A percentile compares a stretch with the other conserved stretches of the same genome.
Conservation (phyloP, 2,797 vertebrate genomes). For the Bradypodion ventrale region DNA sequence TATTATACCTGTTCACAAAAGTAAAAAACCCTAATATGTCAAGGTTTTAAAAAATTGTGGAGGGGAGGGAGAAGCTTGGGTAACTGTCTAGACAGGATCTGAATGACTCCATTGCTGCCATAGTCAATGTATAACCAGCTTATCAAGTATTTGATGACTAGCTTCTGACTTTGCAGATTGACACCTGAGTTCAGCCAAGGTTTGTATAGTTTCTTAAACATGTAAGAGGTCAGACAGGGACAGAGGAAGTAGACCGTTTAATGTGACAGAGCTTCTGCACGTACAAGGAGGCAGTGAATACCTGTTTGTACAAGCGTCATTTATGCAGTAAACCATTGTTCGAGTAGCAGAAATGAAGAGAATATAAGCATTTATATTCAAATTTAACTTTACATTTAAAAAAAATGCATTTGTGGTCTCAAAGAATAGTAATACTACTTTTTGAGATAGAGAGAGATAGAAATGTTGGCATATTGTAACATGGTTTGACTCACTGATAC, state of each 20-base stretch:
- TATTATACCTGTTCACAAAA: background rate
- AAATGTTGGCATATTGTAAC: constrained; percentile 54
- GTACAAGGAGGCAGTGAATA: no score
- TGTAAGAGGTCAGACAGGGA: background rate
- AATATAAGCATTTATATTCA: no score
- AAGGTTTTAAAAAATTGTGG: background rate
- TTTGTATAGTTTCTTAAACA: background rate
- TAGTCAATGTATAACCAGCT: background rate
- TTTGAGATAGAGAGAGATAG: no score
- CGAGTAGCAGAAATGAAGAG: no score
- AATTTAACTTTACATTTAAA: background rate
- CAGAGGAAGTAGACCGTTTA: background rate
- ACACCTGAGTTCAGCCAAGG: background rate
- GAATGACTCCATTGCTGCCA: background rate
- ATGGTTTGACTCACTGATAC: constrained; percentile 47
- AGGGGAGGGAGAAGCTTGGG: background rate
- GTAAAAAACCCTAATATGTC: background rate
- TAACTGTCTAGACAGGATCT: background rate
- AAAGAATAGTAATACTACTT: constrained; percentile 2
- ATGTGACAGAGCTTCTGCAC: no score
- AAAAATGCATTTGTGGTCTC: constrained; percentile 20
- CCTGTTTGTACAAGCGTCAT: no score
- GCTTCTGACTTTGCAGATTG: background rate
- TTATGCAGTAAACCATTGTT: no score
- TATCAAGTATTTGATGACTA: background rate